Evolutionary conservation across 2,888 invertebrate species (phyloP).

Genomic region (Eumacrocentrus americanus): DNA sequence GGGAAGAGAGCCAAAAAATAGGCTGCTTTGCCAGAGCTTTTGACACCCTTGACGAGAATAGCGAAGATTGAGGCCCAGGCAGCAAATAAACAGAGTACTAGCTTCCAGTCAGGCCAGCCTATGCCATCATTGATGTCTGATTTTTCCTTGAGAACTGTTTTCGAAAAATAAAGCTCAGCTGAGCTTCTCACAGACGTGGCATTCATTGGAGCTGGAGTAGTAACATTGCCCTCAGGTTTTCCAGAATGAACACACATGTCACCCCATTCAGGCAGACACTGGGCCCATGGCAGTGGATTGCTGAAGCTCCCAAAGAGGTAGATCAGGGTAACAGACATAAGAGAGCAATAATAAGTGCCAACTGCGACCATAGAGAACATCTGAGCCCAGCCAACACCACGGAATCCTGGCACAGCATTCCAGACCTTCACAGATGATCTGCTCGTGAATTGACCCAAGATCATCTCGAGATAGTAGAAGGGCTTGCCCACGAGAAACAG

Average conservation of each 20-base stretch:
- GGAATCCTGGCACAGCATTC: constrained; percentile 73
- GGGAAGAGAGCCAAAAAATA: constrained; percentile 77
- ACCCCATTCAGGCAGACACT: constrained; percentile 58
- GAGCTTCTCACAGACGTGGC: constrained; percentile 43
- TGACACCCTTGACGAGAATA: constrained; percentile 66
- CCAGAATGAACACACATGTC: constrained; percentile 49
- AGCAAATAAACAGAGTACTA: constrained; percentile 64
- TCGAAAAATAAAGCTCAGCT: constrained; percentile 57
- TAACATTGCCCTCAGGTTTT: constrained; percentile 26
- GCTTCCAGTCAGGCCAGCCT: constrained; percentile 65
- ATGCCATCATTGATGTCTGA: constrained; percentile 65
- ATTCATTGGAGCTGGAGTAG: constrained; percentile 16
- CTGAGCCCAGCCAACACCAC: constrained; percentile 70
- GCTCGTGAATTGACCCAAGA: constrained; percentile 83
- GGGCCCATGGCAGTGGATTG: constrained; percentile 62
- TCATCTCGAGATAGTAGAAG: constrained; percentile 85
- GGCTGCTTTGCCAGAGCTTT: constrained; percentile 70
- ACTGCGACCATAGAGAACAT: constrained; percentile 61
- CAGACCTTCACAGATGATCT: constrained; percentile 80
- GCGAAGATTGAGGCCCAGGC: constrained; percentile 66
- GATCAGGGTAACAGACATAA: constrained; percentile 63
- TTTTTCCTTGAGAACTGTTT: constrained; percentile 65
- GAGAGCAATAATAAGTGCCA: constrained; percentile 63
- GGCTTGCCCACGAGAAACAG: constrained; percentile 75
- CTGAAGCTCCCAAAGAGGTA: constrained; percentile 63